Conservation (phyloP, 2,113 vertebrate genomes). For the Pteruthius melanotis region DNA sequence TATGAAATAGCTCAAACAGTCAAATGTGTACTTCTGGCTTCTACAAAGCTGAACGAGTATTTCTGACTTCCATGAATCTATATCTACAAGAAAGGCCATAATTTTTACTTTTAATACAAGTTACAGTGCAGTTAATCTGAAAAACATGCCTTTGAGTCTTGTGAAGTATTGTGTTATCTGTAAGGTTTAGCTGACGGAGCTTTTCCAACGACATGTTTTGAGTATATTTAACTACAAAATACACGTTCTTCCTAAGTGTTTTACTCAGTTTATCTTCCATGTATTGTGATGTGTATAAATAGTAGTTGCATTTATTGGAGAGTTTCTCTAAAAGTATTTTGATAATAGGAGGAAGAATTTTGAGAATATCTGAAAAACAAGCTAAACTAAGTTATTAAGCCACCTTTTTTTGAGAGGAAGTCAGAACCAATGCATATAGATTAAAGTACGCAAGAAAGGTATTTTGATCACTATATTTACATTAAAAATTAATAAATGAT, state of each 20-base stretch:
- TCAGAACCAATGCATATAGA: not conserved
- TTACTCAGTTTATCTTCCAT: not conserved
- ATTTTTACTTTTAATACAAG: not conserved
- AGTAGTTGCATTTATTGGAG: not conserved
- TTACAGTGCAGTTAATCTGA: not conserved
- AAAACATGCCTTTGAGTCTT: not conserved
- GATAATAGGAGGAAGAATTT: not conserved
- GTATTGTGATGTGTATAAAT: not conserved
- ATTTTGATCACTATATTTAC: not conserved
- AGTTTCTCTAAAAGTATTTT: not conserved
- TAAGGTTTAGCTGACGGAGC: not conserved
- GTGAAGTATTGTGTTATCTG: not conserved
- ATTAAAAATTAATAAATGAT: not conserved
- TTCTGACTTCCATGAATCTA: not conserved
- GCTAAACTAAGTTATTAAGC: not conserved
- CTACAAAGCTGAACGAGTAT: accelerated
- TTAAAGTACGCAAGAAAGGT: not conserved
- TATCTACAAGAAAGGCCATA: not conserved
- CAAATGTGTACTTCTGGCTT: not conserved
- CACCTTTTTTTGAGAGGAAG: not conserved
- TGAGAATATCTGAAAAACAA: not conserved
- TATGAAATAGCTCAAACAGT: not conserved
- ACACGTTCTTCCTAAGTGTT: not conserved
- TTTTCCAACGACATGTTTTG: not conserved
- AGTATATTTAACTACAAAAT: not conserved